Percentiles rank a stretch among this genome's conserved stretches.
These are phyloP conservation scores for Oxytorus armatus DNA, from an alignment of 2,888 invertebrate species.

Conservation along the genomic window DNA sequence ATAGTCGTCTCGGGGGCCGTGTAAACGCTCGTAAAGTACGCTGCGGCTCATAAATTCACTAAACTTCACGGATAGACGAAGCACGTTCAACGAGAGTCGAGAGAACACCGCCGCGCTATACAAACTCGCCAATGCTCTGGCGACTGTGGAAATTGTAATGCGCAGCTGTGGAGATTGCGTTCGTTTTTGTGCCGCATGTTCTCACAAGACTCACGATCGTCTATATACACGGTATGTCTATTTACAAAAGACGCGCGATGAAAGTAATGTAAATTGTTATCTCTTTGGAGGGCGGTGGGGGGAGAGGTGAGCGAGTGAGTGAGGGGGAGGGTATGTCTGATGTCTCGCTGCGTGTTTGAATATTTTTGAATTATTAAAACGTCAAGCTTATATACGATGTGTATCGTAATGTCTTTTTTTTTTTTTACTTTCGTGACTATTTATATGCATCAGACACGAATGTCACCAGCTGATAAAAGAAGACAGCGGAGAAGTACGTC, in stretches of 20 bases:
- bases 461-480: constrained; percentile 34
- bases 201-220: background rate
- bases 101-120: constrained; percentile 25
- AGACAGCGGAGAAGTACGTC: constrained; percentile 18
- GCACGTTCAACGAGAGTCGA: constrained; percentile 57
- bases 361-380: constrained; percentile 58
- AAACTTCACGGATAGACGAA: constrained; percentile 62
- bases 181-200: background rate
- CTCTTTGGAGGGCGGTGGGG: too few relatives aligned
- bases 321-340: constrained; percentile 32
- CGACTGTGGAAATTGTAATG: constrained; percentile 17
- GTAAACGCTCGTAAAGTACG: constrained; percentile 55
- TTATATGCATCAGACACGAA: constrained; percentile 5
- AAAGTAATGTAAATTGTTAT: constrained; percentile 56
- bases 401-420: constrained; percentile 20
- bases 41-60: constrained; percentile 58
- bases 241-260: constrained; percentile 54
- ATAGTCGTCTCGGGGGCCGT: constrained; percentile 54
- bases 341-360: constrained; percentile 38
- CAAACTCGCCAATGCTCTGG: constrained; percentile 25
- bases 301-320: too few relatives aligned
- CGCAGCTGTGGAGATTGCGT: constrained; percentile 40
- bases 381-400: constrained; percentile 40
- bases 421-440: constrained; percentile 9
- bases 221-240: constrained; percentile 20